Conservation (phyloP, 2,888 invertebrate genomes). For the Nephrotoma guestfalica region DNA sequence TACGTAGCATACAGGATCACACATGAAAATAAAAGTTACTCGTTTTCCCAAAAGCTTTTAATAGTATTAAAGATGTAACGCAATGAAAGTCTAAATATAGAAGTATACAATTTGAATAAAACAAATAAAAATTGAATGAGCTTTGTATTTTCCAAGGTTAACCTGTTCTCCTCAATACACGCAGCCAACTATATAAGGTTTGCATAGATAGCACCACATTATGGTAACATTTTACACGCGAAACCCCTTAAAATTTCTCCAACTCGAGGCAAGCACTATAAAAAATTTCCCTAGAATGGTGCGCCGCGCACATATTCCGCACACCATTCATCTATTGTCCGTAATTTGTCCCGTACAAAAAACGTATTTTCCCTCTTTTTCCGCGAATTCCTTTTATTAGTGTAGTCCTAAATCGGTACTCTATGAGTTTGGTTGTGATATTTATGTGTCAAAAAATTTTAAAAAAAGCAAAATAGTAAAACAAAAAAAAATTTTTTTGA, state of each 20-base stretch:
- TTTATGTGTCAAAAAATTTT: background rate
- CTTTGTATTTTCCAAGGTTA: background rate
- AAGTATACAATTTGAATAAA: background rate
- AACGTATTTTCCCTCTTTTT: background rate
- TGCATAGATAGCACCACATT: background rate
- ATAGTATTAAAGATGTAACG: background rate
- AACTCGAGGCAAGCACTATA: background rate
- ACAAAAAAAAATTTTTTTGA: background rate
- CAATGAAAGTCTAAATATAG: background rate
- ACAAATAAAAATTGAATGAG: background rate
- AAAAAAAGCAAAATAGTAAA: background rate
- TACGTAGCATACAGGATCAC: background rate
- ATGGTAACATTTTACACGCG: background rate
- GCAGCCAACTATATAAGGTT: background rate
- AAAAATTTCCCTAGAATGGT: background rate
- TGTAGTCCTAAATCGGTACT: background rate
- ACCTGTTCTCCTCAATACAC: background rate
- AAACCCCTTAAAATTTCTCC: background rate
- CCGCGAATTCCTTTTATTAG: background rate
- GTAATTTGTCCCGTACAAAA: background rate
- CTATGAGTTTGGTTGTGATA: slow-evolving; percentile 2
- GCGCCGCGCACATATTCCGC: background rate
- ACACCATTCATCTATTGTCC: background rate
- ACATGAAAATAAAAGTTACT: background rate
- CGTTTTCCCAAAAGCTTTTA: background rate